Percentiles rank a stretch among this genome's conserved stretches.
phyloP scores from a whole-genome alignment of 2,113 vertebrate genomes.

The Ochotona princeps region DNA sequence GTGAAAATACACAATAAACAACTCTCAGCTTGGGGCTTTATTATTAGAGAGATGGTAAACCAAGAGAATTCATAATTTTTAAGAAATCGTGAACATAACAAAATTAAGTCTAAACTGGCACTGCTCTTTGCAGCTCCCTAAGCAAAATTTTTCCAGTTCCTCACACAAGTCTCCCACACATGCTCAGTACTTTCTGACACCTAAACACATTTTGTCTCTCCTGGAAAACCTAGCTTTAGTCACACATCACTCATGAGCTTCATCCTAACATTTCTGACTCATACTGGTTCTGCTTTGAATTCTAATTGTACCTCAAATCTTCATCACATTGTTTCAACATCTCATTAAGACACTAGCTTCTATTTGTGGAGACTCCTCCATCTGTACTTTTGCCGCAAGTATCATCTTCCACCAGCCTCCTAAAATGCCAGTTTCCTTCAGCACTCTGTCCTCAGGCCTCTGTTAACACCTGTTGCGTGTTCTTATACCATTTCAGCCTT shows the following conservation, averaged over 20 bases:
- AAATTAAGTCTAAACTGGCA: not conserved
- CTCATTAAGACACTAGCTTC: not conserved
- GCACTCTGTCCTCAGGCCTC: not conserved
- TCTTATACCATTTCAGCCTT: not conserved
- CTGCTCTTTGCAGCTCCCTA: not conserved
- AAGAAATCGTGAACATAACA: not conserved
- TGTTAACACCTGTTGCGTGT: not conserved
- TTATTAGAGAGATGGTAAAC: not conserved
- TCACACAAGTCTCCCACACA: not conserved
- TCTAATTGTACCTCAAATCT: not conserved
- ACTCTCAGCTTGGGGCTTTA: not conserved
- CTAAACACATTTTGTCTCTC: not conserved
- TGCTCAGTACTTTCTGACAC: not conserved
- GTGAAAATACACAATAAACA: not conserved
- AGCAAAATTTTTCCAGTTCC: not conserved
- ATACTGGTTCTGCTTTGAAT: not conserved
- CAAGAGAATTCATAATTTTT: not conserved
- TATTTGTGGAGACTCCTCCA: not conserved
- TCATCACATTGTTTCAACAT: not conserved
- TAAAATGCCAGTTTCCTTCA: not conserved
- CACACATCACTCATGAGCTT: no score
- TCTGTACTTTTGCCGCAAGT: not conserved
- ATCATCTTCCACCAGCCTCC: not conserved
- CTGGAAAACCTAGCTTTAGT: not conserved
- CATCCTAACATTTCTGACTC: not conserved